Base-by-base conservation (phyloP, 2,888 invertebrate genomes). In the Trachelus stipa region DNA sequence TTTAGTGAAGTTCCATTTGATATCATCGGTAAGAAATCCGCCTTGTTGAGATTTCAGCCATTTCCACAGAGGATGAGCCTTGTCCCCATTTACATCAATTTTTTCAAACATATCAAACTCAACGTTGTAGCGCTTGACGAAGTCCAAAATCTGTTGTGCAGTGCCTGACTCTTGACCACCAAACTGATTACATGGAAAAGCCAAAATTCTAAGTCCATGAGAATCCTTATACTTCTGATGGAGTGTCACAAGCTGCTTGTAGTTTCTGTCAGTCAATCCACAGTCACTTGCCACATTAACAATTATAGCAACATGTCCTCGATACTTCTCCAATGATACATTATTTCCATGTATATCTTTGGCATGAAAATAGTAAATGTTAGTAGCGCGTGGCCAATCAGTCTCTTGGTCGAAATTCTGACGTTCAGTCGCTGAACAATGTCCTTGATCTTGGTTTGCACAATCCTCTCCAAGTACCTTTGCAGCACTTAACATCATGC, bases 231-330 rank as follows among this genome's bases (percentile, higher is more conserved):
- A 96, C 87, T 95, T 93, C 79, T 95, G 94, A 89, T 95, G 94
- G 79, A 98, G 91, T 84, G 94, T 93, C 88, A 95, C 95, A 77
- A 98, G 92, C 91, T 97, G 96, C 84, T 95, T 95, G 92, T 97
- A 97, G 92, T 97, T 96, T 80, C 93, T 94, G 69, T 95, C 94
- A 0, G 97, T 97, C 80, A 96, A 93, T 12, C 97, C 97, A 92
- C 97, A 98, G 87, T 97, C 94, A 33, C 96, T 96, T 1, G 98
- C 98, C 56, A 97, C 97, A 90, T 98, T 98, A 6, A 97, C 96
- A 79, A 98, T 95, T 71, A 98, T 93, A 82, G 95, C 93, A 68
- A 96, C 96, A 90, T 97, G 95, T 76, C 95, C 97, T 88, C 94
- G 93, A 92, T 97, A 97, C 78, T 95, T 95, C 76, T 95, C 95